Conservation (phyloP, 2,888 invertebrate species). For the Eremobia ochroleuca region DNA sequence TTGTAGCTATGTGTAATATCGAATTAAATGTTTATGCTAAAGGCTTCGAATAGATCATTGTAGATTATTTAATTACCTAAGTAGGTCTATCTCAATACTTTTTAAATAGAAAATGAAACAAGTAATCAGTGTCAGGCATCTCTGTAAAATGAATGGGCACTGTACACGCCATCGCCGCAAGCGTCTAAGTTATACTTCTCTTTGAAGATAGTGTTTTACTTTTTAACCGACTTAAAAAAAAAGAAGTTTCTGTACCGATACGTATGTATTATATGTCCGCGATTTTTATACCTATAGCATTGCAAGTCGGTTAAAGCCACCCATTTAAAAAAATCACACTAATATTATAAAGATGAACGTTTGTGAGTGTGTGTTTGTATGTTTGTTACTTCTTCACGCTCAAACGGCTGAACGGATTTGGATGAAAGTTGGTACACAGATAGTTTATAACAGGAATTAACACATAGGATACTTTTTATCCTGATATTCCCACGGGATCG, state of each 20-base stretch:
- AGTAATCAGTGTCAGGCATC: background rate
- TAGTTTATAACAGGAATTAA: too few relatives aligned
- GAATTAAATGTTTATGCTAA: background rate
- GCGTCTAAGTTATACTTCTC: background rate
- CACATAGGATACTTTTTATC: too few relatives aligned
- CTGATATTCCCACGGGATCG: too few relatives aligned
- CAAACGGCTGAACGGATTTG: too few relatives aligned
- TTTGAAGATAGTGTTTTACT: background rate
- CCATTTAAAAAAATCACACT: background rate
- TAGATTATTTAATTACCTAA: background rate
- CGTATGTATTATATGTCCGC: background rate
- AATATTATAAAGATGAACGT: too few relatives aligned
- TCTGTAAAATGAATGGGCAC: conserved; percentile 8
- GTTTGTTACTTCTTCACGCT: too few relatives aligned
- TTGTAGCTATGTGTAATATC: conserved; percentile 4
- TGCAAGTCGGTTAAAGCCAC: background rate
- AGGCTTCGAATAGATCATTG: background rate
- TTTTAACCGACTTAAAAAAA: background rate
- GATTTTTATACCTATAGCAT: background rate
- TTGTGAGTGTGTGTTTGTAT: too few relatives aligned
- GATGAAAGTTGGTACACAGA: too few relatives aligned
- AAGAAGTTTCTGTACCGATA: background rate
- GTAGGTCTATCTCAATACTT: too few relatives aligned
- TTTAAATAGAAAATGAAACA: background rate
- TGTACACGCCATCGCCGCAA: conserved; percentile 11